Evolutionary conservation across 2,113 vertebrate genomes (phyloP), one percentile per base, ranked within the genome.

Genomic region (Zapornia atra): DNA sequence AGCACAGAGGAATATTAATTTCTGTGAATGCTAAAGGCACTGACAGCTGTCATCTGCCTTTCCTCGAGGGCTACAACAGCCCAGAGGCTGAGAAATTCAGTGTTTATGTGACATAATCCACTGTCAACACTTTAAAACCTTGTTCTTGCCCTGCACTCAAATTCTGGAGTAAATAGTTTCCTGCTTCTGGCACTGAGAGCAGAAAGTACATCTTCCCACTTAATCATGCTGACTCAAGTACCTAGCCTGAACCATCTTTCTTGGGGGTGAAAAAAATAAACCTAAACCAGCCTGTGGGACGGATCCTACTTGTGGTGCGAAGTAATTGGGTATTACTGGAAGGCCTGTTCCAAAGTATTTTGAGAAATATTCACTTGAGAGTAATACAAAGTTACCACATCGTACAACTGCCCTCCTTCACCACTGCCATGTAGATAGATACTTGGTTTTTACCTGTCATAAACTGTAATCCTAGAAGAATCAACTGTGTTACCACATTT

Each of bases 401-500:
- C 38, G 31, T 86, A 72, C 50, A 85, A 50, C 79, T 84, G 36
- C 10, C 38, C 59, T 91, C 18, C 44, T 76, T 88, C 68, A 66
- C 31, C 10, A n/a, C 21, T 70, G 59, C 40, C 44, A 28, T 31
- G 34, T 38, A 87, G 59, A 36, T 71, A 21, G 14, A 54, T 34
- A 91, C 75, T 40, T 50, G 38, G 86, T 82, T 96, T 97, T 97
- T 64, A 50, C 63, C 44, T 88, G 88, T 38, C 33, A 78, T 48
- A 72, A 94, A 10, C 21, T 96, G 71, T 90, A 84, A 80, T 90
- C 65, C 72, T 59, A 77, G 92, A 96, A 86, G 93, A 96, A 96
- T 89, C 65, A 70, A 53, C 51, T 44, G 15, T 40, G 19, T 92
- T 94, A 73, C 15, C n/a, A 68, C 91, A 87, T 97, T 88, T 97